Evolutionary conservation across 2,113 vertebrate genomes (phyloP).

Genomic region (Petrocephalus zakoni): DNA sequence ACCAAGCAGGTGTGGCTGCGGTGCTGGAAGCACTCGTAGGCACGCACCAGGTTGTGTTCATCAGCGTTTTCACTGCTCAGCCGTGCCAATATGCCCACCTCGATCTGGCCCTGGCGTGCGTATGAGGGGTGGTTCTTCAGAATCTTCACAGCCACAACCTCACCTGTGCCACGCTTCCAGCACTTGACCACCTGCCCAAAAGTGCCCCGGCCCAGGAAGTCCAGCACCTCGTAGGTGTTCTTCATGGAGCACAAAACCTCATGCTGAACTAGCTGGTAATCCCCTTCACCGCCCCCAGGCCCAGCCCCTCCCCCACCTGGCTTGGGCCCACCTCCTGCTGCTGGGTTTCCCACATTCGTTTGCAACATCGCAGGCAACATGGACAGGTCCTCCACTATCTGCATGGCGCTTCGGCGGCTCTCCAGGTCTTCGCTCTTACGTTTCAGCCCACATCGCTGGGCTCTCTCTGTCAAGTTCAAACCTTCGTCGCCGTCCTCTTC

Average conservation of each 20-base stretch:
- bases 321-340: conserved; percentile 64
- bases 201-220: conserved; percentile 94
- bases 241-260: conserved; percentile 94
- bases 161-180: conserved; percentile 93
- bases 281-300: conserved; percentile 71
- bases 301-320: conserved; percentile 63
- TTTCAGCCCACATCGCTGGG: conserved; percentile 95
- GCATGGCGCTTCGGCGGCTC: conserved; percentile 81
- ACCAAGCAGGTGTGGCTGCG: conserved; percentile 94
- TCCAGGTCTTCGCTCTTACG: conserved; percentile 96
- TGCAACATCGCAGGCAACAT: conserved; percentile 97
- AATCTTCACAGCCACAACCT: conserved; percentile 95
- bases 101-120: conserved; percentile 93
- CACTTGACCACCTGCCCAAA: conserved; percentile 98
- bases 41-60: conserved; percentile 93
- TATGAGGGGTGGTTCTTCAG: conserved; percentile 98
- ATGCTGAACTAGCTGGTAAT: conserved; percentile 96
- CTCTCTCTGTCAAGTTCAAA: conserved; percentile 70
- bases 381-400: conserved; percentile 96
- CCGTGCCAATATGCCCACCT: conserved; percentile 93
- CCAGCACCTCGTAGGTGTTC: conserved; percentile 95
- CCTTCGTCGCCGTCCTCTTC: conserved; percentile 56
- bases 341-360: conserved; percentile 77
- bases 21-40: conserved; percentile 98
- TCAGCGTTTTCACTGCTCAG: conserved; percentile 95